Evolutionary conservation across 1,140 invertebrate genomes (phyloP).

Genomic region (Trichoplusia ni): DNA sequence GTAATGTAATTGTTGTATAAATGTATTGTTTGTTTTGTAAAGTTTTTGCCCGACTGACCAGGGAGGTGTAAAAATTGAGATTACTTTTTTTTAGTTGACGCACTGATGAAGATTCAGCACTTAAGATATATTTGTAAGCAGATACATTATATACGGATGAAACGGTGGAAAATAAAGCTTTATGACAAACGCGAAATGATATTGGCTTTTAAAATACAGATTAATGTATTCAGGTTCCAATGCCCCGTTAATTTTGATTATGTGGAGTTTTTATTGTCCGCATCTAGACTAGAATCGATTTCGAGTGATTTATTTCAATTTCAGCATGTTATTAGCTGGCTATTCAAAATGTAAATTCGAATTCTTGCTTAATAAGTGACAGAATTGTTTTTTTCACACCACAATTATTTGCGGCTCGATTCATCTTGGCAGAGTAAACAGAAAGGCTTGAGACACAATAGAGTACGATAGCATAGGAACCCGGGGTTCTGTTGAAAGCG

Average conservation of each 20-base stretch:
- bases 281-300: not conserved
- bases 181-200: conserved; percentile 6
- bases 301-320: not conserved
- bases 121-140: not conserved
- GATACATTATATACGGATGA: not conserved
- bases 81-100: conserved; percentile 25
- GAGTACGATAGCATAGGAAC: conserved; percentile 19
- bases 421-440: conserved; percentile 46
- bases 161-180: conserved; percentile 1
- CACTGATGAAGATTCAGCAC: conserved; percentile 4
- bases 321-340: not conserved
- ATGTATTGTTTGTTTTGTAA: conserved; percentile 58
- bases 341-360: no score
- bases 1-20: conserved; percentile 73
- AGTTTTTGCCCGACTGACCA: conserved; percentile 47
- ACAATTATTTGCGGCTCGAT: conserved; percentile 42
- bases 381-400: not conserved
- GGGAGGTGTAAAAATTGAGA: conserved; percentile 37
- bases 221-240: not conserved
- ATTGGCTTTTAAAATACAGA: not conserved
- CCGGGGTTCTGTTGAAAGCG: conserved; percentile 53
- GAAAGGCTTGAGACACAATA: conserved; percentile 43
- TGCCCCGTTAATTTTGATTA: not conserved
- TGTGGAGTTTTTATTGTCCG: no score
- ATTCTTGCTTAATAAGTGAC: not conserved